Percentiles rank a stretch among this genome's conserved stretches.
Evolutionary conservation across 2,888 invertebrate species (phyloP).

Genomic region (Monoplex corrugatus): DNA sequence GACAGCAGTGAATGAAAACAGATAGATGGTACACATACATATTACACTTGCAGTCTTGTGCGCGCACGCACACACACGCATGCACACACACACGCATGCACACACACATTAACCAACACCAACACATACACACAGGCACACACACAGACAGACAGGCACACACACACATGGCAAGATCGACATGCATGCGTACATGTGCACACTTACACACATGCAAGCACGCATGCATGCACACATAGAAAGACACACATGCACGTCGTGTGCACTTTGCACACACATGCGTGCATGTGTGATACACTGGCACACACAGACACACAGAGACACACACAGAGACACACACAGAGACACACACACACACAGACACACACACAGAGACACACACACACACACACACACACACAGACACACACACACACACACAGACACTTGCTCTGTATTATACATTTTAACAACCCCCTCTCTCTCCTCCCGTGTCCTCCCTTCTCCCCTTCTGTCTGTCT

Average conservation of each 20-base stretch:
- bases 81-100: background rate
- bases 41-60: no score
- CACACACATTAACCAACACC: no score
- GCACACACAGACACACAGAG: background rate
- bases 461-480: no score
- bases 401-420: background rate
- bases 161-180: no score
- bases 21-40: no score
- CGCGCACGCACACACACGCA: background rate
- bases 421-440: no score
- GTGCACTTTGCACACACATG: background rate
- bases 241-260: background rate
- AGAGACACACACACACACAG: conserved; percentile 1
- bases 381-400: no score
- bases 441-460: background rate
- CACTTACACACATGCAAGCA: background rate
- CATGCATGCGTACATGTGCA: background rate
- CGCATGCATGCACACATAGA: background rate
- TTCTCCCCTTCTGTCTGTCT: no score
- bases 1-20: no score
- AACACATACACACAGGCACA: no score
- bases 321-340: conserved; percentile 13
- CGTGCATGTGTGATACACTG: background rate
- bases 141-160: background rate
- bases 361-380: background rate